Base-by-base conservation (phyloP, 2,888 invertebrate genomes). In the Eudemis profundana region DNA sequence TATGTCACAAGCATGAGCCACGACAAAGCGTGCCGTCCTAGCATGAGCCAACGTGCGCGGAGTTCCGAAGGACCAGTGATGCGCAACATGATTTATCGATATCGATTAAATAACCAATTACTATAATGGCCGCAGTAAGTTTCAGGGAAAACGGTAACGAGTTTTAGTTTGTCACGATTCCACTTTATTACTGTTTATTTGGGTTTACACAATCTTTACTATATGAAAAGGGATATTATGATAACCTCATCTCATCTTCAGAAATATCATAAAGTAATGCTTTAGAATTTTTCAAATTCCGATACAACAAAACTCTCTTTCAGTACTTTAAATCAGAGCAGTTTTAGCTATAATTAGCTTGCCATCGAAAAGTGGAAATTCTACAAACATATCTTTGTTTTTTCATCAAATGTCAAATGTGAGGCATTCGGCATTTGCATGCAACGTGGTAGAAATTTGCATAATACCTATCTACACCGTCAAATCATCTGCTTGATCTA, bases 101-200 rank as follows among this genome's bases (percentile, higher is more conserved):
- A 65, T 38, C 65, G 65, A 65, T 65, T 46, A 65, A 65, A 60
- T 47, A 51, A 51, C 59, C 65, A 50, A 65, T 65, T 60, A 46
- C 42, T 14, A 17, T 60, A 65, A 65, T 65, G 29, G 60, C 46
- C 15, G n/a, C 38, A 17, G 10, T 46, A 44, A 59, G 46, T 60
- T 53, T 60, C 46, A 47, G 59, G 44, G 51, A 42, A 57, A 60
- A 53, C 59, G 46, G 19, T 60, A 65, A 65, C 59, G 60, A 65
- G 59, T 64, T 57, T 42, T 57, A 59, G 36, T 46, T 47, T 46
- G 59, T 65, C 65, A 65, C 65, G 59, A 65, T 29, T 33, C 50
- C 4, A 50, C 36, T 59, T 65, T 44, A 44, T 38, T 46, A 17
- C 7, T 51, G 19, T 54, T 47, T 12, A 49, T 29, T 56, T 40